Conservation (phyloP, 2,888 invertebrate genomes). For the Dioctria linearis region DNA sequence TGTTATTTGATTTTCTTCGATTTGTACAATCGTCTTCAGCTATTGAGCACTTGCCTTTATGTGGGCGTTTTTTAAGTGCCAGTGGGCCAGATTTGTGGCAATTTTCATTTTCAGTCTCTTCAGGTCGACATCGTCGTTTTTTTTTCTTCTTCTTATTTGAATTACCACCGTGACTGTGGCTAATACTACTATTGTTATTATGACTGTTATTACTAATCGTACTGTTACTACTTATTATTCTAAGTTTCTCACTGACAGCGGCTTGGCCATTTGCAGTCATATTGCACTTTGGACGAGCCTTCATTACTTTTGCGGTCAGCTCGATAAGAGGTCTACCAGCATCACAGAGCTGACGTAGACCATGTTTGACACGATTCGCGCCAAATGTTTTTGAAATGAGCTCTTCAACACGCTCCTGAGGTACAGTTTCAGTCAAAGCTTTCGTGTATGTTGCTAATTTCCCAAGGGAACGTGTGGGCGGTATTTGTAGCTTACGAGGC, state of each 20-base stretch:
- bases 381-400: constrained; percentile 73
- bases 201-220: constrained; percentile 61
- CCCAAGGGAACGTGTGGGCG: constrained; percentile 78
- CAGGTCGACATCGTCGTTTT: constrained; percentile 66
- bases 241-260: constrained; percentile 48
- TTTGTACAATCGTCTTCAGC: constrained; percentile 40
- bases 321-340: constrained; percentile 70
- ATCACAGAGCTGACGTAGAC: constrained; percentile 72
- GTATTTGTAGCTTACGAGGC: constrained; percentile 81
- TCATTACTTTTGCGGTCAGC: constrained; percentile 69
- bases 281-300: constrained; percentile 71
- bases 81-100: constrained; percentile 64
- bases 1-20: constrained; percentile 42
- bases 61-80: constrained; percentile 62
- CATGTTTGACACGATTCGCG: constrained; percentile 70
- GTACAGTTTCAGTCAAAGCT: constrained; percentile 77
- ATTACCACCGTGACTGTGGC: constrained; percentile 55
- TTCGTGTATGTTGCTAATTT: constrained; percentile 83
- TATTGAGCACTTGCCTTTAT: constrained; percentile 50
- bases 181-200: constrained; percentile 62
- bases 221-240: constrained; percentile 57
- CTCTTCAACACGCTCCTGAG: constrained; percentile 72
- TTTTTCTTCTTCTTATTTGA: constrained; percentile 65
- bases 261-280: constrained; percentile 50
- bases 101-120: constrained; percentile 67